Percentiles rank a stretch among this genome's conserved stretches.
Evolutionary conservation across 2,888 invertebrate genomes (phyloP).

Genomic region (Microplitis manilae): DNA sequence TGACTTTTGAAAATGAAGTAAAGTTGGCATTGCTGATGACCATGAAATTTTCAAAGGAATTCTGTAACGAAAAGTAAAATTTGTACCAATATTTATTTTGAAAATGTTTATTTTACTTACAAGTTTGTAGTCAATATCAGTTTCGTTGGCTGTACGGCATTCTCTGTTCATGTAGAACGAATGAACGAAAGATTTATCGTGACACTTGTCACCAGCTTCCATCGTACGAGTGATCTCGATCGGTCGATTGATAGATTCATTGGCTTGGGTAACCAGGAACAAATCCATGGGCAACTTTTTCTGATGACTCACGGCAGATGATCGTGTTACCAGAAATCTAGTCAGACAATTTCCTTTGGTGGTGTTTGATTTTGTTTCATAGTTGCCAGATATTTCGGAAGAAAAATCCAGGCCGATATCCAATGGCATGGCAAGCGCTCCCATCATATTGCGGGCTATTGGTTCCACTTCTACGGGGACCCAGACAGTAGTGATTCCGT

Average conservation of each 20-base stretch:
- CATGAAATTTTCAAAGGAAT: slow-evolving; percentile 10
- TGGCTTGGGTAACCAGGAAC: neutral
- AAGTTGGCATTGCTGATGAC: slow-evolving; percentile 16
- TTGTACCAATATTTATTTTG: neutral
- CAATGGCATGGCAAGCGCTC: neutral
- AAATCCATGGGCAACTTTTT: neutral
- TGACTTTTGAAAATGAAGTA: slow-evolving; percentile 3
- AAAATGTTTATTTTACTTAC: slow-evolving; percentile 14
- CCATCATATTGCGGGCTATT: neutral
- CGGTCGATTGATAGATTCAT: neutral
- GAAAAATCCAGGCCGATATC: slow-evolving; percentile 14
- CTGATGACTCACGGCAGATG: neutral
- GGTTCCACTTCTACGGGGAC: neutral
- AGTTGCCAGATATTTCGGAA: slow-evolving; percentile 4
- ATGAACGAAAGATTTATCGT: slow-evolving; percentile 28
- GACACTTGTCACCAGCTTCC: slow-evolving; percentile 5
- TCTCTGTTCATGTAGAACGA: slow-evolving; percentile 31
- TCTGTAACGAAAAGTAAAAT: slow-evolving; percentile 10
- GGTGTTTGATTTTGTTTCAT: neutral
- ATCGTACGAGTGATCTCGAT: slow-evolving; percentile 11
- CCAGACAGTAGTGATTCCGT: neutral
- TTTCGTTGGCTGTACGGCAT: neutral
- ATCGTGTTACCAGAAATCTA: slow-evolving; percentile 9
- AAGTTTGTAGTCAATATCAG: neutral
- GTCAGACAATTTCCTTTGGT: neutral